phyloP scores from a whole-genome alignment of 1,140 invertebrate genomes.

The Pomacea maculata region DNA sequence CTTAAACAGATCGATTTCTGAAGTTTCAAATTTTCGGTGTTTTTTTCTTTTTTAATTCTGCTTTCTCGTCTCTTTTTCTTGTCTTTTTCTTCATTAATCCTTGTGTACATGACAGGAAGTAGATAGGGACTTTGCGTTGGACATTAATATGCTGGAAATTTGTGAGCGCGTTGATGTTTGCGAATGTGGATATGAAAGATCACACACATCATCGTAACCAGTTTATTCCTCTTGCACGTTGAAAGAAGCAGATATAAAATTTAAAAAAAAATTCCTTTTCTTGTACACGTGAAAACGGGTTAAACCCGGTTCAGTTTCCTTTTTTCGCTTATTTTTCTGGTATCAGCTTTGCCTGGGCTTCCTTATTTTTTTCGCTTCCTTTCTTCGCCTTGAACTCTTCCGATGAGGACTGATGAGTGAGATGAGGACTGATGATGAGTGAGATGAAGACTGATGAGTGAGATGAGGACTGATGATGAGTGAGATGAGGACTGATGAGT shows the following conservation, averaged over 20 bases:
- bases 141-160: not conserved
- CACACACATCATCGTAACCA: not conserved
- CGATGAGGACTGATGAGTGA: too few relatives aligned
- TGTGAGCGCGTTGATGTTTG: conserved; percentile 15
- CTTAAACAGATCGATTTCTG: too few relatives aligned
- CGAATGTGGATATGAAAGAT: conserved; percentile 8
- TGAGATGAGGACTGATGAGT: not conserved
- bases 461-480: not conserved
- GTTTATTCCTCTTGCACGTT: not conserved
- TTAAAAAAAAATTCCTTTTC: not conserved
- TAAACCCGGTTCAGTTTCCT: too few relatives aligned
- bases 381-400: too few relatives aligned
- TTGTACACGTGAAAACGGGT: not conserved
- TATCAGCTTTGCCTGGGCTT: too few relatives aligned
- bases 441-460: not conserved
- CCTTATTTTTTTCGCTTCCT: too few relatives aligned
- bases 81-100: not conserved
- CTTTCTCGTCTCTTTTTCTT: not conserved
- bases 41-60: too few relatives aligned
- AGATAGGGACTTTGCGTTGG: too few relatives aligned
- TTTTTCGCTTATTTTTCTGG: too few relatives aligned
- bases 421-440: too few relatives aligned
- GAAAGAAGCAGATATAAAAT: not conserved
- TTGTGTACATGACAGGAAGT: too few relatives aligned
- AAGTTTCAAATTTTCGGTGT: too few relatives aligned